Conservation (phyloP, 2,113 vertebrate species). For the Myrmophylax atrothorax region DNA sequence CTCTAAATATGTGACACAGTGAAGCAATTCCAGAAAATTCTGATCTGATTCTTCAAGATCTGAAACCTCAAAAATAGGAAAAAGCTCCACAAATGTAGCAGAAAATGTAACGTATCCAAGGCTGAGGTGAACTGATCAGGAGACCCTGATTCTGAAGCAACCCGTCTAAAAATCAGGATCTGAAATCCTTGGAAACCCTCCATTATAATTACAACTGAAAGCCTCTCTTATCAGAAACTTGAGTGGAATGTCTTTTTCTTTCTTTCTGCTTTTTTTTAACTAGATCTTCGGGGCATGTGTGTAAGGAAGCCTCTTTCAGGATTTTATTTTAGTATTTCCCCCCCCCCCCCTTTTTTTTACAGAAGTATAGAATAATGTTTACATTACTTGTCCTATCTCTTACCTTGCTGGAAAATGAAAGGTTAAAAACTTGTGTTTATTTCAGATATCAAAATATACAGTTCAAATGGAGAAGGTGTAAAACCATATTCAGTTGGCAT, state of each 20-base stretch:
- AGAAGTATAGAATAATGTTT: not conserved
- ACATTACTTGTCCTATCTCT: not conserved
- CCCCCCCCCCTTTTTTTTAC: not conserved
- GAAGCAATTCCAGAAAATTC: not conserved
- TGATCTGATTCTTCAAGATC: not conserved
- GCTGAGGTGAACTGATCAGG: not conserved
- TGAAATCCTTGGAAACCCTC: not conserved
- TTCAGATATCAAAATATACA: not conserved
- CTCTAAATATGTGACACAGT: not conserved
- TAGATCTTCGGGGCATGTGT: not conserved
- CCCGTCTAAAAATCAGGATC: not conserved
- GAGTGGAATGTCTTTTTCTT: rapidly evolving
- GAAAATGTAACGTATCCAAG: not conserved
- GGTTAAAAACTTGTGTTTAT: not conserved
- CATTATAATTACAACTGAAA: not conserved
- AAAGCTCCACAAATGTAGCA: not conserved
- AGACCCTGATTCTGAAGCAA: not conserved
- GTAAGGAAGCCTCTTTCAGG: not conserved
- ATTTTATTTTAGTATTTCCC: not conserved
- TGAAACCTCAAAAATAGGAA: not conserved
- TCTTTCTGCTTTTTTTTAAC: not conserved
- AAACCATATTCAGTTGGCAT: not conserved
- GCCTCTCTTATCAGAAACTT: not conserved
- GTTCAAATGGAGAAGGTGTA: not conserved
- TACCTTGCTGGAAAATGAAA: not conserved